Base-by-base conservation (phyloP, 1,140 invertebrate genomes). In the Listronotus bonariensis region DNA sequence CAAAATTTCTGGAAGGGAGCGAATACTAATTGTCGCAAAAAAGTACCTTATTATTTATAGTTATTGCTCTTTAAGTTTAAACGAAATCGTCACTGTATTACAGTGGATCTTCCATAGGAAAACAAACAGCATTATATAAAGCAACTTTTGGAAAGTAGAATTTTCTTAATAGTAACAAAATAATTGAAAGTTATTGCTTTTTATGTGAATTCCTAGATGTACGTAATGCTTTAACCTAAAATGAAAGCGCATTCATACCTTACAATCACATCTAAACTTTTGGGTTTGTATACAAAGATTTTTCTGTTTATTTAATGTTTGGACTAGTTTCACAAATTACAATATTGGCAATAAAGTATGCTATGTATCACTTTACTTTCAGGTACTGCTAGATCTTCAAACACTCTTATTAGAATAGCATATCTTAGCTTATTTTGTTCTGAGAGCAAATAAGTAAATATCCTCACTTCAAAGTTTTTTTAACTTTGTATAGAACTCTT, bases 351-450 rank as follows among this genome's bases (percentile, higher is more conserved):
- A 62, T 60, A 51, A 34, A 49, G 46, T 59, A 51, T 31, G 36
- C 52, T 61, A 61, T 56, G 66, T 61, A 73, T 73, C 71, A 73
- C 71, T 70, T 56, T 69, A 55, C 60, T 56, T 68, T 73, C 71
- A 73, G 71, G 71, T 73, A 73, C 71, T 53, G 31, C 59, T 68
- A 64, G 71, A 69, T 73, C 65, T 73, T 72, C 58, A 43, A 40
- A 56, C 59, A 52, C 66, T 68, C 67, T 67, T 65, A 62, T 60
- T 58, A 58, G 17, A 7, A 55, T 42, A 7, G 31, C 26, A 26
- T 53, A n/a, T 36, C 40, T n/a, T 34, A 17, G 38, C 18, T 59
- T 49, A 49, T 18, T 49, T 48, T 40, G 8, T 15, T n/a, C 20
- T 40, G 59, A 62, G 59, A 53, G 59, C 59, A 62, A 53, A 62